Evolutionary conservation across 2,797 vertebrate species (phyloP).

Genomic region (Lithobates pipiens): DNA sequence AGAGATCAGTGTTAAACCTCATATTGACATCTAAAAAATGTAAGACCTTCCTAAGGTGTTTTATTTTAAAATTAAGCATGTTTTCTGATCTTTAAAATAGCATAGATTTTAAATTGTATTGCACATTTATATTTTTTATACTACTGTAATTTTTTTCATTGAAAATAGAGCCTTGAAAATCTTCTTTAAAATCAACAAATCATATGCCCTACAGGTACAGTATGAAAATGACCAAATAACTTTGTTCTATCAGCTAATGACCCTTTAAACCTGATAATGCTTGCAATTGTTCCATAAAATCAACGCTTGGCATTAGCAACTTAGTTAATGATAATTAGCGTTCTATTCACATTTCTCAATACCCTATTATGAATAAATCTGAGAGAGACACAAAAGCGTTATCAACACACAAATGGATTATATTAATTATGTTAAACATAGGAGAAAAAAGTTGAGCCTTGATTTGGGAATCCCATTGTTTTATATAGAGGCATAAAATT

Average conservation of each 20-base stretch:
- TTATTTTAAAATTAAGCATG: no score
- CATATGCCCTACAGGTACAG: not conserved
- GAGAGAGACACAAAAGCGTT: constrained; percentile 37
- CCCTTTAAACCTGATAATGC: constrained; percentile 5
- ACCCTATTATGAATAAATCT: constrained; percentile 40
- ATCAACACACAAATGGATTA: constrained; percentile 16
- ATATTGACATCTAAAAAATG: no score
- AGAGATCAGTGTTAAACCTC: no score
- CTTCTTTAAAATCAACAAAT: no score
- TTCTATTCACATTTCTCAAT: constrained; percentile 30
- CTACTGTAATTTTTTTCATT: no score
- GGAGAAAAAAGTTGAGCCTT: not conserved
- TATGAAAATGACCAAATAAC: constrained; percentile 5
- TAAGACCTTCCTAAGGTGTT: no score
- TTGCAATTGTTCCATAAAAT: constrained; percentile 1
- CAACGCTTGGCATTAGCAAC: constrained; percentile 8
- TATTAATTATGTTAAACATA: not conserved
- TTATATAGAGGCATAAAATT: not conserved
- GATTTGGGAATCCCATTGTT: constrained; percentile 26
- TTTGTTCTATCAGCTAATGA: not conserved
- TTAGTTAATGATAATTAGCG: constrained; percentile 30
- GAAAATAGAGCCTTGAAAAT: no score
- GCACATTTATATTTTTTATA: no score
- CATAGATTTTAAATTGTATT: no score
- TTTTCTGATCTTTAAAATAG: no score